Conservation (phyloP, 1,140 invertebrate species). For the Anastrepha ludens region DNA sequence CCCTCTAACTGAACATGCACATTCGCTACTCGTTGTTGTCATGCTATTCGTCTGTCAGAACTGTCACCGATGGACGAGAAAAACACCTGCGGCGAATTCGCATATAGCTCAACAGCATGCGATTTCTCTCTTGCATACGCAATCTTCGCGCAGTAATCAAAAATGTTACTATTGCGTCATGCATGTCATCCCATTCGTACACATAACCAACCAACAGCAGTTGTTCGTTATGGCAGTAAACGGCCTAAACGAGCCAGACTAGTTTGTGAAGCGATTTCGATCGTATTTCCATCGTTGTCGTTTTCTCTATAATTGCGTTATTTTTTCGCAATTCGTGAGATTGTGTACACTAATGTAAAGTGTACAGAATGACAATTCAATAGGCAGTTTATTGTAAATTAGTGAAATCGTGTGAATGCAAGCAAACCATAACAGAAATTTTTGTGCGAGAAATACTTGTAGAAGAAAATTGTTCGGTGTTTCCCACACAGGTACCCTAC, state of each 20-base stretch:
- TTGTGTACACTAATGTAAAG: constrained; percentile 46
- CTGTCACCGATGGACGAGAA: constrained; percentile 24
- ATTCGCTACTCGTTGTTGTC: background rate
- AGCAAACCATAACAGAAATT: background rate
- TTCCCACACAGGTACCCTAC: constrained; percentile 48
- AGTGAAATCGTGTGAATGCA: constrained; percentile 20
- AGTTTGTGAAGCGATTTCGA: constrained; percentile 53
- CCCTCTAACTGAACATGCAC: background rate
- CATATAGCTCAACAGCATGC: background rate
- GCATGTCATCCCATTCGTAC: background rate
- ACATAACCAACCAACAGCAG: background rate
- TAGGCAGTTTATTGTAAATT: constrained; percentile 33
- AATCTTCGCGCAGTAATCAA: background rate
- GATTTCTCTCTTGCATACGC: constrained; percentile 4
- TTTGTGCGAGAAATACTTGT: constrained; percentile 40
- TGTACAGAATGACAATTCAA: constrained; percentile 44
- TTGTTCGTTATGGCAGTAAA: constrained; percentile 8
- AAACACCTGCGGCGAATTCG: constrained; percentile 48
- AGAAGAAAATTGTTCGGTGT: constrained; percentile 38
- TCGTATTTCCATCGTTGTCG: constrained; percentile 54
- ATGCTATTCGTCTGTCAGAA: background rate
- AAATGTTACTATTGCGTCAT: background rate
- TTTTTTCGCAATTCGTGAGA: constrained; percentile 53
- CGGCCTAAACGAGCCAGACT: constrained; percentile 28
- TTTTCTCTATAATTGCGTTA: constrained; percentile 54